phyloP scores from a whole-genome alignment of 2,797 vertebrate species.

The Acestrorhynchus altus region DNA sequence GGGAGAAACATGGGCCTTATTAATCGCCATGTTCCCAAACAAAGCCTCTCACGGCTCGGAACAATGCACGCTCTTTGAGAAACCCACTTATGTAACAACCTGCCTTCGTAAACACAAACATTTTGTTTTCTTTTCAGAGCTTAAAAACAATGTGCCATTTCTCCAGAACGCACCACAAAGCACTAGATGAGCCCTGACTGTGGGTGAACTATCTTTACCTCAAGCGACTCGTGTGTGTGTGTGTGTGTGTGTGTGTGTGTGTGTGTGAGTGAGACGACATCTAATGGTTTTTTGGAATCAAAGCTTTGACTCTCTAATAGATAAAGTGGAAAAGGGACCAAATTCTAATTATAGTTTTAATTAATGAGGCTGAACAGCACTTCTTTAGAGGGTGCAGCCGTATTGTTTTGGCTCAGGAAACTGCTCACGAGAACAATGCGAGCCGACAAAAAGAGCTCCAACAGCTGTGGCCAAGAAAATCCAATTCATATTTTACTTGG shows the following conservation, averaged over 20 bases:
- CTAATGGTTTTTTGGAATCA: slow-evolving; percentile 66
- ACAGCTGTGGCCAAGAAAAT: slow-evolving; percentile 54
- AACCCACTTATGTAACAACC: slow-evolving; percentile 70
- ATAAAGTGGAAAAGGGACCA: slow-evolving; percentile 63
- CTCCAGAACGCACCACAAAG: slow-evolving; percentile 42
- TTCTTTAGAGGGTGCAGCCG: slow-evolving; percentile 55
- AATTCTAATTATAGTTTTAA: slow-evolving; percentile 71
- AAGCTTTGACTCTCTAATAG: slow-evolving; percentile 61
- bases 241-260: no score
- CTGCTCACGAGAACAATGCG: slow-evolving; percentile 44
- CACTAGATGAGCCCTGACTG: slow-evolving; percentile 48
- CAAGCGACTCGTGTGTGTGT: slow-evolving; percentile 40
- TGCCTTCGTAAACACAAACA: slow-evolving; percentile 69
- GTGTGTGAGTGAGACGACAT: slow-evolving; percentile 63
- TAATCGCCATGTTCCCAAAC: slow-evolving; percentile 53
- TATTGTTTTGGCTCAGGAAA: slow-evolving; percentile 65
- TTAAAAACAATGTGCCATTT: slow-evolving; percentile 56
- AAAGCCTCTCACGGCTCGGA: slow-evolving; percentile 67
- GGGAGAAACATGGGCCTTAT: slow-evolving; percentile 54
- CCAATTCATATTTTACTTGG: slow-evolving; percentile 61
- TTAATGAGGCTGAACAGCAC: slow-evolving; percentile 61
- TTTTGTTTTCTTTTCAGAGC: slow-evolving; percentile 67
- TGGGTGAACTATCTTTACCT: slow-evolving; percentile 62
- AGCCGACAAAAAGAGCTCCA: slow-evolving; percentile 45
- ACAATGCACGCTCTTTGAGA: slow-evolving; percentile 72